Percentiles rank a stretch among this genome's conserved stretches.
Conservation (phyloP, 2,797 vertebrate species). For the Poliocrania exsul region DNA sequence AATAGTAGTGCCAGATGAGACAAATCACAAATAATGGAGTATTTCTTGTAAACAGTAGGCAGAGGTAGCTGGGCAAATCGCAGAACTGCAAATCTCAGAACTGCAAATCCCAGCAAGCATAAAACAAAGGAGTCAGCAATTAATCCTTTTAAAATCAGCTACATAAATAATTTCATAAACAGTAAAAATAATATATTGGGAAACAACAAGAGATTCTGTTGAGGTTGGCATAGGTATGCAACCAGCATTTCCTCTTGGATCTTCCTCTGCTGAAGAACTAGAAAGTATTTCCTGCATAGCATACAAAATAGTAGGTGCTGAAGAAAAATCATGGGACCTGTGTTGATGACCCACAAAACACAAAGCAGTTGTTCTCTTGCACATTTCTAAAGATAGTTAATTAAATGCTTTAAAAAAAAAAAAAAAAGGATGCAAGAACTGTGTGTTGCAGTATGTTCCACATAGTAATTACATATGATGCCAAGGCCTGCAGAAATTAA, state of each 20-base stretch:
- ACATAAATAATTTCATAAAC: not conserved
- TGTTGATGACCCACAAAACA: constrained; percentile 27
- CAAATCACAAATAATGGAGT: not conserved
- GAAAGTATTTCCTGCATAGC: constrained; percentile 9
- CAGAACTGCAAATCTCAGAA: not conserved
- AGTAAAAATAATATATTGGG: fast-evolving
- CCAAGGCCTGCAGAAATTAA: constrained; percentile 39
- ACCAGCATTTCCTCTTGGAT: not conserved
- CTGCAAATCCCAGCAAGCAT: not conserved
- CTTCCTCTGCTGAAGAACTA: not conserved
- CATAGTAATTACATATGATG: not conserved
- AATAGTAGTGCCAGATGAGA: not conserved
- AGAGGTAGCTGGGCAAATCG: not conserved
- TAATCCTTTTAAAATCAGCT: not conserved
- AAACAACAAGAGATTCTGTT: not conserved
- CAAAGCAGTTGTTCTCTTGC: constrained; percentile 17
- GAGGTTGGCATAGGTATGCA: not conserved
- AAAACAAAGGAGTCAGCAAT: not conserved
- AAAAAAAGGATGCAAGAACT: not conserved
- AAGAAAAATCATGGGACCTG: constrained; percentile 25
- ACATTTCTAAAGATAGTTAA: constrained; percentile 32
- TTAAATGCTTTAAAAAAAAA: not conserved
- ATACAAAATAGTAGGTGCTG: not conserved
- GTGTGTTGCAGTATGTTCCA: not conserved
- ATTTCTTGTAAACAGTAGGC: not conserved